Evolutionary conservation across 2,888 invertebrate genomes (phyloP).

Genomic region (Nudaria mundana): DNA sequence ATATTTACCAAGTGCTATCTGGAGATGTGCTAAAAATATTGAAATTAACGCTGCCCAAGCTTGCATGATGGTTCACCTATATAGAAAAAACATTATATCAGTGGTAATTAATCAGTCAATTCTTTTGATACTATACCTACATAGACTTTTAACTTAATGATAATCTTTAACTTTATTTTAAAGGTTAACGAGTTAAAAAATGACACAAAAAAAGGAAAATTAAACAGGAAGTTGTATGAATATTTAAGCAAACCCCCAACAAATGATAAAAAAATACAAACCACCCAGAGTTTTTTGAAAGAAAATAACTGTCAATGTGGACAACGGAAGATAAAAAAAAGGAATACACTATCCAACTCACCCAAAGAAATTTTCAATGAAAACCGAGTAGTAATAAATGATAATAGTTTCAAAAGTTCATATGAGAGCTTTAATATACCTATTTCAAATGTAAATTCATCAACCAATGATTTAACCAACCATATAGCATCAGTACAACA

Average conservation of each 20-base stretch:
- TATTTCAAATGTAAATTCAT: conserved; percentile 24
- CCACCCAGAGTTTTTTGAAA: conserved; percentile 25
- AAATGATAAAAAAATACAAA: conserved; percentile 63
- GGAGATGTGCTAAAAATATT: conserved; percentile 70
- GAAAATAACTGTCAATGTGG: conserved; percentile 55
- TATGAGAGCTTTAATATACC: conserved; percentile 31
- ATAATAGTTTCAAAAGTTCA: conserved; percentile 10
- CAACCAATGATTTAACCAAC: too few relatives aligned
- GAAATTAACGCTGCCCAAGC: conserved; percentile 67
- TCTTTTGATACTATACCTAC: background rate
- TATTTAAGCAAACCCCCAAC: conserved; percentile 51
- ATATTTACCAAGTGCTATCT: conserved; percentile 70
- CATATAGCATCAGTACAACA: conserved; percentile 1
- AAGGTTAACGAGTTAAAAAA: conserved; percentile 65
- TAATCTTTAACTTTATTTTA: conserved; percentile 14
- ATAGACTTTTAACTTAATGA: too few relatives aligned
- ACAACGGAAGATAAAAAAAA: conserved; percentile 46
- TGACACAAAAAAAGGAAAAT: conserved; percentile 58
- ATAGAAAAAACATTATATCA: conserved; percentile 59
- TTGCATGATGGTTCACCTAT: conserved; percentile 70
- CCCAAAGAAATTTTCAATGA: conserved; percentile 17
- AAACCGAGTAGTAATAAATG: conserved; percentile 10
- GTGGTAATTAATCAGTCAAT: conserved; percentile 38
- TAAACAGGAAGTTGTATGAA: conserved; percentile 57
- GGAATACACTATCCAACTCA: conserved; percentile 30